phyloP scores from a whole-genome alignment of 1,140 invertebrate species.

The Vollenhovia emeryi region DNA sequence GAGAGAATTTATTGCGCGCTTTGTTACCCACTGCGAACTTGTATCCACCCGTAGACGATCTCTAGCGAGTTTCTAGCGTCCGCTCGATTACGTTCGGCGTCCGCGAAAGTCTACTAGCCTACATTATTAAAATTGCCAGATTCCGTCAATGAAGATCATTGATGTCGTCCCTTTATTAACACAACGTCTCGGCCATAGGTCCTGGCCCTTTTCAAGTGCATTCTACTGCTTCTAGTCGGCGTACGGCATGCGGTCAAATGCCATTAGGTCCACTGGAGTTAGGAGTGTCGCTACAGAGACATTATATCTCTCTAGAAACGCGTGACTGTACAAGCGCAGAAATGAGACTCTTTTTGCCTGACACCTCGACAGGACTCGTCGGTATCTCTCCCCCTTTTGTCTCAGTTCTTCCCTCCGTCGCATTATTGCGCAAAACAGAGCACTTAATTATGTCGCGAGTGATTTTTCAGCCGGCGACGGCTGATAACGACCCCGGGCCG shows the following conservation, averaged over 20 bases:
- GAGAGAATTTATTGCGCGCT: constrained; percentile 39
- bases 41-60: neutral
- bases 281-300: too few species aligned
- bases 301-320: too few species aligned
- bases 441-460: constrained; percentile 76
- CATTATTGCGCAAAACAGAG: constrained; percentile 73
- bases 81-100: neutral
- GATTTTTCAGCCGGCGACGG: constrained; percentile 70
- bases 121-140: too few species aligned
- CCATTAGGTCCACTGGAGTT: too few species aligned
- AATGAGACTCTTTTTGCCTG: too few species aligned
- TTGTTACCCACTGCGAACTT: constrained; percentile 5
- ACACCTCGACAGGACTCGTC: constrained; percentile 57
- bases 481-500: constrained; percentile 64
- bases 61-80: neutral
- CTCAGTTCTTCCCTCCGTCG: constrained; percentile 46
- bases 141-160: too few species aligned
- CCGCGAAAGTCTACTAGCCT: neutral
- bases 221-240: too few species aligned
- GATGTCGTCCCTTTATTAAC: too few species aligned
- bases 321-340: too few species aligned
- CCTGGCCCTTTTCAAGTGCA: too few species aligned
- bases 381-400: constrained; percentile 64
- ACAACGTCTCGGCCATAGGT: too few species aligned
- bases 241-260: too few species aligned